These are phyloP conservation scores for Typhlichthys eigenmanni DNA, from an alignment of 2,797 vertebrate genomes.

Conservation along the genomic window DNA sequence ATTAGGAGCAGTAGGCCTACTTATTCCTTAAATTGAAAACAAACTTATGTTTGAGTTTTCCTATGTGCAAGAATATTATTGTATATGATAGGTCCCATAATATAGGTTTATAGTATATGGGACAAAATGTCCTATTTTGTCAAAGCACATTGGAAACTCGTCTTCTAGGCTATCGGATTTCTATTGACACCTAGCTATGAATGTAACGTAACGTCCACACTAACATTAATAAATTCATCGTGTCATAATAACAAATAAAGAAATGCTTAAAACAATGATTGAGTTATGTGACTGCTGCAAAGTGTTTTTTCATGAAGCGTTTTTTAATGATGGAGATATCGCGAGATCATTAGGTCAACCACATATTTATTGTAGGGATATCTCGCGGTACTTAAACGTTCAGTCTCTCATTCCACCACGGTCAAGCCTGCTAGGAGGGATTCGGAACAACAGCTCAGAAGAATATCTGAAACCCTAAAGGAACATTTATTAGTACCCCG, in stretches of 20 bases:
- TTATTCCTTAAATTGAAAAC: too few species aligned
- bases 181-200: not conserved
- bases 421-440: conserved; percentile 54
- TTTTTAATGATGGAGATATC: conserved; percentile 33
- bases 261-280: not conserved
- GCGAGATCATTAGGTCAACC: conserved; percentile 47
- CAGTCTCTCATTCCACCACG: conserved; percentile 69
- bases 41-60: too few species aligned
- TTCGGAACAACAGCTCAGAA: conserved; percentile 46
- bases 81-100: too few species aligned
- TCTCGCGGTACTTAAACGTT: conserved; percentile 71
- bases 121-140: not conserved
- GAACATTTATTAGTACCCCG: conserved; percentile 50
- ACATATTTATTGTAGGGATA: conserved; percentile 42
- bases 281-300: conserved; percentile 4
- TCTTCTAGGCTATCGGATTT: too few species aligned
- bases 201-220: too few species aligned
- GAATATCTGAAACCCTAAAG: conserved; percentile 37
- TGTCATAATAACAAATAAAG: not conserved
- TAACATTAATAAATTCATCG: too few species aligned
- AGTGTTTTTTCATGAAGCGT: not conserved
- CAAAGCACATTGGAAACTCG: conserved; percentile 8
- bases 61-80: too few species aligned
- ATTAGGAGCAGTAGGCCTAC: too few species aligned
- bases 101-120: too few species aligned